A percentile compares a stretch with the other conserved stretches of the same genome.
These are phyloP conservation scores for Typhlichthys eigenmanni DNA, from an alignment of 2,797 vertebrate species.

Conservation along the genomic window DNA sequence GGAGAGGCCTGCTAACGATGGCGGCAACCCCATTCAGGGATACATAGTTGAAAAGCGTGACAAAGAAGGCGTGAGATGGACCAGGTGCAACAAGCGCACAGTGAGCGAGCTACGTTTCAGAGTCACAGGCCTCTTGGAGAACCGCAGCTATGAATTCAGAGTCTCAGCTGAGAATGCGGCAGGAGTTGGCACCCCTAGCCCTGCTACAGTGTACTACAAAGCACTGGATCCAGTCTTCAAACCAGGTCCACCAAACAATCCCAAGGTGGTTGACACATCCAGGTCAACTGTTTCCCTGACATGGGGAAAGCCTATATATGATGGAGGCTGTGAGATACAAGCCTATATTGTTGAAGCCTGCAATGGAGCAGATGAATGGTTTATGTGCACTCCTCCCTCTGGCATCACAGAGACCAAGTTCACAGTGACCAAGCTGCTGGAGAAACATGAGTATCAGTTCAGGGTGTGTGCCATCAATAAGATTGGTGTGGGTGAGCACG, in stretches of 20 bases:
- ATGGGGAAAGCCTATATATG: constrained; percentile 98
- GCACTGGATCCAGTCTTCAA: constrained; percentile 95
- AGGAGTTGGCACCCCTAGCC: constrained; percentile 90
- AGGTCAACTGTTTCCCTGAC: constrained; percentile 91
- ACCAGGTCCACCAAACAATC: constrained; percentile 96
- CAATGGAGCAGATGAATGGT: constrained; percentile 89
- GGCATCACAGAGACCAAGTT: constrained; percentile 89
- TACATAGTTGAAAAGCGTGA: constrained; percentile 96
- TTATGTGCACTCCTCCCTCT: constrained; percentile 90
- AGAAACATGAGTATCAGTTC: constrained; percentile 97
- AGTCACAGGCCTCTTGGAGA: constrained; percentile 92
- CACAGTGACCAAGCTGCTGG: constrained; percentile 88
- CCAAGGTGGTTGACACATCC: constrained; percentile 89
- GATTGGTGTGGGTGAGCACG: constrained; percentile 94
- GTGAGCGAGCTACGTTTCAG: constrained; percentile 92
- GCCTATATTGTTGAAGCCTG: constrained; percentile 95
- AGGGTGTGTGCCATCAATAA: constrained; percentile 96
- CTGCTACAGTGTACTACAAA: constrained; percentile 87
- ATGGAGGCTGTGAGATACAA: constrained; percentile 96
- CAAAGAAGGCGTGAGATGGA: constrained; percentile 96
- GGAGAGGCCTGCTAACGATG: constrained; percentile 92
- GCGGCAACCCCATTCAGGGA: constrained; percentile 91
- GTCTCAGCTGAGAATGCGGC: constrained; percentile 96
- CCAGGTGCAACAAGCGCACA: constrained; percentile 93
- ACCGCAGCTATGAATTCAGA: constrained; percentile 94